Percentiles rank a stretch among this genome's conserved stretches.
phyloP scores from a whole-genome alignment of 1,140 invertebrate species.

The Zaprionus davidi region DNA sequence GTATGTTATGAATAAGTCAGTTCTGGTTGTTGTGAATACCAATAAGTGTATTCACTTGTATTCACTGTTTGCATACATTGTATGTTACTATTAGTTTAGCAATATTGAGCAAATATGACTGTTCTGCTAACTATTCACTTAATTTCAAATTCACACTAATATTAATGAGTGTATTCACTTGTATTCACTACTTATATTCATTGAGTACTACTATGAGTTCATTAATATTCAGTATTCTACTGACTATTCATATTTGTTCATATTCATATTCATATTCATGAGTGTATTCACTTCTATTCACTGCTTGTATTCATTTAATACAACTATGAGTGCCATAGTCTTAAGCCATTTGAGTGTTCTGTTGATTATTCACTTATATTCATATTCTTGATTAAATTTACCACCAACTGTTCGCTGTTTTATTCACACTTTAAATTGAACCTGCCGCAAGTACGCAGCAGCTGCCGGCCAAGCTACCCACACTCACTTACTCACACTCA shows the following conservation, averaged over 20 bases:
- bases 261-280: neutral
- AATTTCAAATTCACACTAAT: neutral
- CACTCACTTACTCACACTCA: neutral
- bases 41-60: constrained; percentile 5
- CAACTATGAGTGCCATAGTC: too few species aligned
- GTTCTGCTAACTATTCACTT: neutral
- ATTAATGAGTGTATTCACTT: constrained; percentile 3
- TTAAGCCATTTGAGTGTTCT: too few species aligned
- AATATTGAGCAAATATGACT: neutral
- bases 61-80: neutral
- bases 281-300: neutral
- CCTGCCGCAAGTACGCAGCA: constrained; percentile 23
- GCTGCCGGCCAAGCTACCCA: constrained; percentile 4
- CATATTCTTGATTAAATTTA: neutral
- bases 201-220: neutral
- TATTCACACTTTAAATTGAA: neutral
- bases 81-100: neutral
- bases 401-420: neutral
- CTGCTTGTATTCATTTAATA: too few species aligned
- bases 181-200: neutral
- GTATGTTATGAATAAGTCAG: neutral
- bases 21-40: neutral
- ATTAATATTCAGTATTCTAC: neutral
- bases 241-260: neutral
- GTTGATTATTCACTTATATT: neutral